Conservation (phyloP, 2,888 invertebrate genomes). For the Aspidiotus rigidus region DNA sequence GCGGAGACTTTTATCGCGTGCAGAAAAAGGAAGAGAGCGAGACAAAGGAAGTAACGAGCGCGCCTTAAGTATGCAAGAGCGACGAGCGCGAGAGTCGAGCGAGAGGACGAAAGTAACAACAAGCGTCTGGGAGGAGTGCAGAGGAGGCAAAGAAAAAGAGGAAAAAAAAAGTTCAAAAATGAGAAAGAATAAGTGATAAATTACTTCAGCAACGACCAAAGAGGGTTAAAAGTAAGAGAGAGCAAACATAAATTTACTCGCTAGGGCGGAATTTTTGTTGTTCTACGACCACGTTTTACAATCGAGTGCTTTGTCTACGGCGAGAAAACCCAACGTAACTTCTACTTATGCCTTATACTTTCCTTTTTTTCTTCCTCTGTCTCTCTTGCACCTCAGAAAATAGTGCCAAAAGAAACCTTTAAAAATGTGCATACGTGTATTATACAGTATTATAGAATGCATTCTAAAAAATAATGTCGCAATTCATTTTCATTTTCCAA, state of each 20-base stretch:
- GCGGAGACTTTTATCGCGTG: conserved; percentile 9
- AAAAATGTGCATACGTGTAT: no score
- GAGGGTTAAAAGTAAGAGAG: conserved; percentile 15
- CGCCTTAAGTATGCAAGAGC: background rate
- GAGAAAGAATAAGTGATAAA: conserved; percentile 16
- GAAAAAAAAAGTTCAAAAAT: conserved; percentile 15
- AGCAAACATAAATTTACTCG: conserved; percentile 17
- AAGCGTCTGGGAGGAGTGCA: no score
- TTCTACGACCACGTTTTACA: conserved; percentile 18
- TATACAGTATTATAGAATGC: no score
- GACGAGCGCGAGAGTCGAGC: background rate
- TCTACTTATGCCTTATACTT: conserved; percentile 2
- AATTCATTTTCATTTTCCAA: no score
- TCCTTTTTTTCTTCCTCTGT: background rate
- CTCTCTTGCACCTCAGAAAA: background rate
- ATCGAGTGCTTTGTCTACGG: conserved; percentile 5
- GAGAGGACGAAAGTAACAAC: no score
- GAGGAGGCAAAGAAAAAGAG: background rate
- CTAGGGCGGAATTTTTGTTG: conserved; percentile 13
- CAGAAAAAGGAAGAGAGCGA: background rate
- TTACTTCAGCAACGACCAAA: conserved; percentile 10
- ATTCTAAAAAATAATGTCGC: no score
- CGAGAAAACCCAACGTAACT: background rate
- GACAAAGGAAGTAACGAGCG: background rate
- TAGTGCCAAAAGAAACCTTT: no score